These are phyloP conservation scores for Stigmatopora argus DNA, from an alignment of 2,113 vertebrate species.

Conservation along the genomic window DNA sequence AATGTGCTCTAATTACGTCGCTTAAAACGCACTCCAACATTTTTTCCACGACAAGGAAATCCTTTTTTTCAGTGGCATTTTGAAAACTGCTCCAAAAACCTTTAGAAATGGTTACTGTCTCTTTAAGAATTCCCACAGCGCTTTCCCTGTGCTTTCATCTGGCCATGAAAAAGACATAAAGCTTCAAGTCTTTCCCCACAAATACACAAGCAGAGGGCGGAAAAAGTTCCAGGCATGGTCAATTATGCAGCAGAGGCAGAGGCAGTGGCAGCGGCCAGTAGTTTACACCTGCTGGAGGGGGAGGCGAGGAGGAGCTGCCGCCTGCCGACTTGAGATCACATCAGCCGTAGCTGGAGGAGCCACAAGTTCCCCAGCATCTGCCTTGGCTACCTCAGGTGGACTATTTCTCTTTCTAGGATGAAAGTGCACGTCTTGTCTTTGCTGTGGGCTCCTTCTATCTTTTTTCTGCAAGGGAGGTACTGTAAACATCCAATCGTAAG, in stretches of 20 bases:
- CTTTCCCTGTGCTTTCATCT: slow-evolving; percentile 64
- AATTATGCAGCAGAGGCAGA: slow-evolving; percentile 57
- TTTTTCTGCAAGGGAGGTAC: slow-evolving; percentile 65
- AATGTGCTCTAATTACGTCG: too few species aligned
- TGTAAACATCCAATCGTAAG: slow-evolving; percentile 17
- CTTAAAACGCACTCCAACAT: too few species aligned
- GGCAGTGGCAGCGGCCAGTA: slow-evolving; percentile 49
- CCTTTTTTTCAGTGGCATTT: not conserved
- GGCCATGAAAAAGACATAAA: slow-evolving; percentile 59
- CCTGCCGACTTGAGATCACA: slow-evolving; percentile 33
- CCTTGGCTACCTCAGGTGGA: slow-evolving; percentile 8
- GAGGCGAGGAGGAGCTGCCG: not conserved
- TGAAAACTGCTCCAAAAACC: not conserved
- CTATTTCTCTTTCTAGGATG: slow-evolving; percentile 50
- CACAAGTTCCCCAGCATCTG: slow-evolving; percentile 37
- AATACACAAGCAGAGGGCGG: slow-evolving; percentile 19
- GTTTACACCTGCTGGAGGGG: slow-evolving; percentile 52
- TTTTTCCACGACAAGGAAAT: too few species aligned
- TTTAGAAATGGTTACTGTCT: slow-evolving; percentile 45
- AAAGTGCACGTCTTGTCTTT: slow-evolving; percentile 39
- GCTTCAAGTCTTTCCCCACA: slow-evolving; percentile 50
- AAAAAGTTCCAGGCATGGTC: slow-evolving; percentile 39
- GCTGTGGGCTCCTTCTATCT: slow-evolving; percentile 45
- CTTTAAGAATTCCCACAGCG: slow-evolving; percentile 65
- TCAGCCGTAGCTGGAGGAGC: slow-evolving; percentile 27